A percentile compares a stretch with the other conserved stretches of the same genome.
Conservation (phyloP, 2,888 invertebrate genomes). For the Eustalomyia histrio region DNA sequence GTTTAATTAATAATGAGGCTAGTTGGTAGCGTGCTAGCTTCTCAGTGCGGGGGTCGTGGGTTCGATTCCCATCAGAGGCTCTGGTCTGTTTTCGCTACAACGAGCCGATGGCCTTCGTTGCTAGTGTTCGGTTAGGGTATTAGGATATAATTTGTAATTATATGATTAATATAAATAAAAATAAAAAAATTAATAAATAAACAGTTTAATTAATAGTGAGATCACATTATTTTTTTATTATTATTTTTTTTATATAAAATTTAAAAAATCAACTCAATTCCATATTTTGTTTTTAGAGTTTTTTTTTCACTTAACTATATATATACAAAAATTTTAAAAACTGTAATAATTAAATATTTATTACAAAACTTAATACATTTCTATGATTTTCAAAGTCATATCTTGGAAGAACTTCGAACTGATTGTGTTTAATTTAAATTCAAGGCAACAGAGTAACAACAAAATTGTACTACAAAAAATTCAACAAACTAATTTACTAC, state of each 20-base stretch:
- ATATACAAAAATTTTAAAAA: conserved; percentile 24
- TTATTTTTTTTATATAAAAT: conserved; percentile 27
- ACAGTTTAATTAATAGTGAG: conserved; percentile 52
- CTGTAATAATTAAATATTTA: conserved; percentile 24
- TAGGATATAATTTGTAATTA: too few relatives aligned
- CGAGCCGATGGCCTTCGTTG: too few relatives aligned
- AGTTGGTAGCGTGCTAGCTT: too few relatives aligned
- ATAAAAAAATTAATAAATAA: too few relatives aligned
- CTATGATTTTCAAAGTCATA: conserved; percentile 57
- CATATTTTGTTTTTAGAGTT: not conserved
- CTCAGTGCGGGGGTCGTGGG: too few relatives aligned
- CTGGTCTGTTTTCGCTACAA: too few relatives aligned
- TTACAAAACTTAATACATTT: conserved; percentile 47
- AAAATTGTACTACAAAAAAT: conserved; percentile 50
- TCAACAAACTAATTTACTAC: conserved; percentile 55
- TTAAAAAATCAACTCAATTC: conserved; percentile 37
- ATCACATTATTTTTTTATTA: conserved; percentile 50
- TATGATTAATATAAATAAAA: too few relatives aligned
- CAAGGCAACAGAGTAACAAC: conserved; percentile 60
- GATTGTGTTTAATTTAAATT: conserved; percentile 39
- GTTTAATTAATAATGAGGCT: conserved; percentile 55
- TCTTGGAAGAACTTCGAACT: conserved; percentile 62
- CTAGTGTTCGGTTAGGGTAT: too few relatives aligned
- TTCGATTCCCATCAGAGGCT: too few relatives aligned
- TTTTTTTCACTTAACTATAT: not conserved